A percentile compares a stretch with the other conserved stretches of the same genome.
Evolutionary conservation across 92 coral and sea anemone species (phyloP).

Genomic region (Phenganax subtilis): DNA sequence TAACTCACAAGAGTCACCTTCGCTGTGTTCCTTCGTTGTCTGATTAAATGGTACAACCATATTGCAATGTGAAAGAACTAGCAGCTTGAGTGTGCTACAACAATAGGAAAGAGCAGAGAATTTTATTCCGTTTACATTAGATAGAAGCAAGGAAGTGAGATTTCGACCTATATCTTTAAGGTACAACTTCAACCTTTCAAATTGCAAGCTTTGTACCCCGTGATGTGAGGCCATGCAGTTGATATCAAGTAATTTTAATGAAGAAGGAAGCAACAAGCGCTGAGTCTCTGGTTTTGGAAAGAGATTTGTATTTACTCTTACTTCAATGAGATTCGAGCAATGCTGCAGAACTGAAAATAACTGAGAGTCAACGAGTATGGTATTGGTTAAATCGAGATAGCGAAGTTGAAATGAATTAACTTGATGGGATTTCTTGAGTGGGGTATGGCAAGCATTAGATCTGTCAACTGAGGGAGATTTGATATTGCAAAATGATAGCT

Average conservation of each 20-base stretch:
- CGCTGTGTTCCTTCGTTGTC: not conserved
- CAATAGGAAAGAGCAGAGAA: not conserved
- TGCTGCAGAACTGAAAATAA: not conserved
- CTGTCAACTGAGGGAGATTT: not conserved
- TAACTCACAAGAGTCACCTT: not conserved
- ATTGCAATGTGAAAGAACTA: not conserved
- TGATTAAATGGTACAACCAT: not conserved
- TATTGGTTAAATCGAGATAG: not conserved
- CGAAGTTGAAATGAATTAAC: not conserved
- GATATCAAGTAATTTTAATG: not conserved
- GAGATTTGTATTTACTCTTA: not conserved
- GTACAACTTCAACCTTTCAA: not conserved
- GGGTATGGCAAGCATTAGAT: not conserved
- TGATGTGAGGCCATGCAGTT: not conserved
- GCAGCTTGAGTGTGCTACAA: not conserved
- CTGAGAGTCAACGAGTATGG: not conserved
- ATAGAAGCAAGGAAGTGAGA: not conserved
- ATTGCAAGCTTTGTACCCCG: not conserved
- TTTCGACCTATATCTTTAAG: not conserved
- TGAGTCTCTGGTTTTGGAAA: not conserved
- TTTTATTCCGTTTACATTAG: not conserved
- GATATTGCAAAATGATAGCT: not conserved
- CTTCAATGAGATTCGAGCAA: not conserved
- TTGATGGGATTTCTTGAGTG: not conserved
- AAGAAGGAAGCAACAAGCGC: not conserved